Evolutionary conservation across 2,888 invertebrate genomes (phyloP).

Genomic region (Aplocera efformata): DNA sequence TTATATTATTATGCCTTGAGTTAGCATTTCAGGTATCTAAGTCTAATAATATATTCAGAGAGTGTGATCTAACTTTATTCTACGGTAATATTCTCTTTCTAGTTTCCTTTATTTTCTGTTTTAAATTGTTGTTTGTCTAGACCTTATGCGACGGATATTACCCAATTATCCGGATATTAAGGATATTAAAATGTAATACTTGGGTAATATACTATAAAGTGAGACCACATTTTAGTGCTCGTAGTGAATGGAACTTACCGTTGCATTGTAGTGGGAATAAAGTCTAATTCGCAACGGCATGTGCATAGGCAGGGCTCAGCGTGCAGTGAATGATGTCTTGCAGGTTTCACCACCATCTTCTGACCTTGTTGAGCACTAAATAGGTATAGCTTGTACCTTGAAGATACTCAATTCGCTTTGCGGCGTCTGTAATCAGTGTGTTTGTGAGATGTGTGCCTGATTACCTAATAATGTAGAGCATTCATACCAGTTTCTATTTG

Average conservation of each 20-base stretch:
- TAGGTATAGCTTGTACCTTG: slow-evolving; percentile 7
- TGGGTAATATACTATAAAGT: not conserved
- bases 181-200: too few species aligned
- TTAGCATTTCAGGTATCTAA: slow-evolving; percentile 3
- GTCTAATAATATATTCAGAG: too few species aligned
- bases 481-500: not conserved
- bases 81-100: too few species aligned
- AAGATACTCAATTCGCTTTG: slow-evolving; percentile 34
- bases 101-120: too few species aligned
- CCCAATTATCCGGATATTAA: too few species aligned
- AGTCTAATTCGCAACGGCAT: slow-evolving; percentile 44
- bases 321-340: slow-evolving; percentile 1
- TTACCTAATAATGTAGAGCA: not conserved
- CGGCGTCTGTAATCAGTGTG: slow-evolving; percentile 29
- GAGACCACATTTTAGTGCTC: not conserved
- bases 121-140: too few species aligned
- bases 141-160: too few species aligned
- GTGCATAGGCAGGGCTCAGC: slow-evolving; percentile 33
- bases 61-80: too few species aligned
- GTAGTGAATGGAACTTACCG: slow-evolving; percentile 37
- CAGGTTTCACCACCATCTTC: slow-evolving; percentile 7
- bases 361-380: slow-evolving; percentile 8
- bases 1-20: too few species aligned
- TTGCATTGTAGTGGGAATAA: slow-evolving; percentile 21
- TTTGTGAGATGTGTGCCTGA: slow-evolving; percentile 16